phyloP scores from a whole-genome alignment of 2,888 invertebrate species.

The Lepidocyrtoides sp. region DNA sequence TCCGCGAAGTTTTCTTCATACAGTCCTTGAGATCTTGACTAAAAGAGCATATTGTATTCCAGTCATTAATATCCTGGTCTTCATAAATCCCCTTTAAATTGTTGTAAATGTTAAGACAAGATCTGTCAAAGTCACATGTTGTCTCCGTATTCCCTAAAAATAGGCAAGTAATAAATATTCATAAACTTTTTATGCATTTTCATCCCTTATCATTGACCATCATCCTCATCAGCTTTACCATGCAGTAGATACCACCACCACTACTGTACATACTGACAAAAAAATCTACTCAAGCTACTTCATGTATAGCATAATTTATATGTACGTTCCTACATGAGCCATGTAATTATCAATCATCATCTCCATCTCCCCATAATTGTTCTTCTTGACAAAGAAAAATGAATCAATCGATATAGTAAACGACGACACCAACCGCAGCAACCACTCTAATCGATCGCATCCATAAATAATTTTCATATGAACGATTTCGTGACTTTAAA shows the following conservation, averaged over 20 bases:
- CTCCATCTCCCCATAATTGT: background rate
- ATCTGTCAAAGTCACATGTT: conserved; percentile 83
- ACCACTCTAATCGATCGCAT: conserved; percentile 23
- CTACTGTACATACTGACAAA: no score
- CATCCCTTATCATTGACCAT: background rate
- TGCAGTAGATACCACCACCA: no score
- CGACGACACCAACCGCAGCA: background rate
- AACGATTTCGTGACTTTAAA: conserved; percentile 1
- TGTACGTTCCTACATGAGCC: no score
- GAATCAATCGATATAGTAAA: background rate
- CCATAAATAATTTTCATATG: conserved; percentile 38
- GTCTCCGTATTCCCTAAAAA: conserved; percentile 77
- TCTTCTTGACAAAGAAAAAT: no score
- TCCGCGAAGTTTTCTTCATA: conserved; percentile 82
- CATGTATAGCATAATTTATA: no score
- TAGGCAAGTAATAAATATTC: background rate
- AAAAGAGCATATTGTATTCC: conserved; percentile 81
- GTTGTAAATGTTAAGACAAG: conserved; percentile 84
- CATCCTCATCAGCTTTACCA: background rate
- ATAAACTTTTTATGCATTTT: background rate
- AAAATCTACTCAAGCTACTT: no score
- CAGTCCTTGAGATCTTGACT: conserved; percentile 84
- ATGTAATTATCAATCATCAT: background rate
- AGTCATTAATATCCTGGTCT: conserved; percentile 79
- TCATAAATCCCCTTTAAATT: conserved; percentile 81